These are phyloP conservation scores for Pollimyrus isidori DNA, from an alignment of 2,113 vertebrate species.

Conservation along the genomic window DNA sequence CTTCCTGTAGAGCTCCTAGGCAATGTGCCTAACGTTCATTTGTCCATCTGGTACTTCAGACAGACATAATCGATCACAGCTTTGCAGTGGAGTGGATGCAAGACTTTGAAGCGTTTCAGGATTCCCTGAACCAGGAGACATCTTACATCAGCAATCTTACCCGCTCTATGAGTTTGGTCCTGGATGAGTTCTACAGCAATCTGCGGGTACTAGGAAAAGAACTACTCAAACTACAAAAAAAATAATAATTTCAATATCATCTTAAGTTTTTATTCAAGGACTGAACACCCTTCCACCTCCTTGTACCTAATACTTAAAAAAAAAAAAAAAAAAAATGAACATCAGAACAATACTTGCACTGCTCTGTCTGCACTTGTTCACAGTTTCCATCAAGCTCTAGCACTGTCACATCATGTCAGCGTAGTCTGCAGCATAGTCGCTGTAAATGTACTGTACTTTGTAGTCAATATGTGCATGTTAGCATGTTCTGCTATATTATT, in stretches of 20 bases:
- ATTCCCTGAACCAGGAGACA: conserved; percentile 88
- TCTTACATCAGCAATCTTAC: conserved; percentile 90
- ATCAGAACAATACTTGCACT: neutral
- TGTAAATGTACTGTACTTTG: neutral
- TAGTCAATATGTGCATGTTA: neutral
- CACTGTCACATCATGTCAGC: neutral
- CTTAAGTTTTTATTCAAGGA: neutral
- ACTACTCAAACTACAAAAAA: too few species aligned
- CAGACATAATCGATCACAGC: conserved; percentile 90
- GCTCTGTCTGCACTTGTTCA: neutral
- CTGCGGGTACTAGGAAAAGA: conserved; percentile 66
- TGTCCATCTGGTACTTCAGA: conserved; percentile 54
- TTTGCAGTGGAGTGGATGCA: conserved; percentile 99
- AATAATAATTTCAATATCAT: neutral
- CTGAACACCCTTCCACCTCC: neutral
- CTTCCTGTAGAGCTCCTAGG: neutral
- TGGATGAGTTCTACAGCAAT: conserved; percentile 89
- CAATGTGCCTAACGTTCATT: neutral
- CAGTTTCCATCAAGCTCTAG: neutral
- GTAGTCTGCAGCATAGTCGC: neutral
- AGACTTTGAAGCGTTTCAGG: conserved; percentile 93
- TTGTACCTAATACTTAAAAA: neutral
- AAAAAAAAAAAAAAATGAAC: neutral
- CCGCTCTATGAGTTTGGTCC: conserved; percentile 92
- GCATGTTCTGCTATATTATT: neutral